A percentile compares a stretch with the other conserved stretches of the same genome.
These are phyloP conservation scores for Danaus plexippus DNA, from an alignment of 1,140 invertebrate species.

Conservation along the genomic window DNA sequence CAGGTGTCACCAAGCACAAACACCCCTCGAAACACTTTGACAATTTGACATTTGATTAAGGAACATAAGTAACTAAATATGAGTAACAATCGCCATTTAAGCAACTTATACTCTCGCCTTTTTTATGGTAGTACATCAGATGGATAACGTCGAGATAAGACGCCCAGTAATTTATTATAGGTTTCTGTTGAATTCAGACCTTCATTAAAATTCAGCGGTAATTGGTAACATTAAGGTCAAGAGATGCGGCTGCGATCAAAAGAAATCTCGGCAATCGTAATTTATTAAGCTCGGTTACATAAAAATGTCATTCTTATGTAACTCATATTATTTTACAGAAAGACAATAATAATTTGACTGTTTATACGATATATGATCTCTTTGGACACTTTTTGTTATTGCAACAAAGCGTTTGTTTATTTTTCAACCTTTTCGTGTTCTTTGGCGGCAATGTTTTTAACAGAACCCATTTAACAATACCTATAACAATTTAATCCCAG, in stretches of 20 bases:
- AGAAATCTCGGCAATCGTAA: slow-evolving; percentile 8
- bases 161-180: slow-evolving; percentile 14
- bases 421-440: slow-evolving; percentile 36
- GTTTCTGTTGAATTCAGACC: slow-evolving; percentile 23
- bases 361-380: background rate
- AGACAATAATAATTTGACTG: background rate
- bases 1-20: slow-evolving; percentile 29
- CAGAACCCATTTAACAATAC: slow-evolving; percentile 34
- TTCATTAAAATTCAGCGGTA: slow-evolving; percentile 21
- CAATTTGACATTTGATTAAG: too few species aligned
- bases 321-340: too few species aligned
- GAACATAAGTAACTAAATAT: too few species aligned
- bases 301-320: too few species aligned
- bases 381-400: background rate
- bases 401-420: slow-evolving; percentile 17
- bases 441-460: slow-evolving; percentile 40
- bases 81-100: too few species aligned
- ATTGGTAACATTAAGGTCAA: slow-evolving; percentile 36
- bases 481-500: slow-evolving; percentile 48
- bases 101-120: slow-evolving; percentile 11
- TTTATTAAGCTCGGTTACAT: too few species aligned
- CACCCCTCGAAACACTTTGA: slow-evolving; percentile 12
- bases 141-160: slow-evolving; percentile 21
- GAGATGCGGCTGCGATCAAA: slow-evolving; percentile 28
- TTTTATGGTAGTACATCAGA: slow-evolving; percentile 12